phyloP scores from a whole-genome alignment of 2,888 invertebrate genomes.

The Diaperis boleti region DNA sequence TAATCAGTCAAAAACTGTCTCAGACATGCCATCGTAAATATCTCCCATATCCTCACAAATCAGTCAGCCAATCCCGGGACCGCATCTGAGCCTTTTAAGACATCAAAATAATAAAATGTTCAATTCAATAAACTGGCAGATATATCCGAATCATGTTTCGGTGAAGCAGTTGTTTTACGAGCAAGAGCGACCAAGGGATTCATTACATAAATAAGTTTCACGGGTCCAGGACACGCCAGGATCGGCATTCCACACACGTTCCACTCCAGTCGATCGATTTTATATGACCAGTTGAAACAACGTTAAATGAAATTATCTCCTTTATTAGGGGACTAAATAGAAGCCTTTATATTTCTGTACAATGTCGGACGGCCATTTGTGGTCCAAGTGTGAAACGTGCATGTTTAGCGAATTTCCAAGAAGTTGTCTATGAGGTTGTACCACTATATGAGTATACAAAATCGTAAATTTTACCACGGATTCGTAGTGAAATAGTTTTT shows the following conservation, averaged over 20 bases:
- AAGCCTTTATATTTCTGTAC: too few relatives aligned
- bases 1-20: too few relatives aligned
- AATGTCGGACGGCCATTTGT: too few relatives aligned
- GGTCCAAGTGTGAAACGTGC: too few relatives aligned
- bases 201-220: constrained; percentile 55
- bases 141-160: constrained; percentile 48
- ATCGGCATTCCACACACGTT: constrained; percentile 46
- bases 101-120: constrained; percentile 31
- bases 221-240: constrained; percentile 45
- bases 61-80: background rate
- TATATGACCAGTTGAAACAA: constrained; percentile 53
- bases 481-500: too few relatives aligned
- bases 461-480: too few relatives aligned
- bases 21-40: too few relatives aligned
- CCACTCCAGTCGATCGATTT: constrained; percentile 53
- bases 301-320: constrained; percentile 52
- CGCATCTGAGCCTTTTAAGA: background rate
- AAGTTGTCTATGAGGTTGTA: too few relatives aligned
- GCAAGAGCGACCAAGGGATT: constrained; percentile 50
- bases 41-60: too few relatives aligned
- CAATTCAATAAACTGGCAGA: constrained; percentile 47
- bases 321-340: constrained; percentile 27
- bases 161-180: constrained; percentile 51
- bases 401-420: too few relatives aligned
- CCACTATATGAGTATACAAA: too few relatives aligned